phyloP scores from a whole-genome alignment of 2,113 vertebrate species.

The Lutjanus erythropterus region DNA sequence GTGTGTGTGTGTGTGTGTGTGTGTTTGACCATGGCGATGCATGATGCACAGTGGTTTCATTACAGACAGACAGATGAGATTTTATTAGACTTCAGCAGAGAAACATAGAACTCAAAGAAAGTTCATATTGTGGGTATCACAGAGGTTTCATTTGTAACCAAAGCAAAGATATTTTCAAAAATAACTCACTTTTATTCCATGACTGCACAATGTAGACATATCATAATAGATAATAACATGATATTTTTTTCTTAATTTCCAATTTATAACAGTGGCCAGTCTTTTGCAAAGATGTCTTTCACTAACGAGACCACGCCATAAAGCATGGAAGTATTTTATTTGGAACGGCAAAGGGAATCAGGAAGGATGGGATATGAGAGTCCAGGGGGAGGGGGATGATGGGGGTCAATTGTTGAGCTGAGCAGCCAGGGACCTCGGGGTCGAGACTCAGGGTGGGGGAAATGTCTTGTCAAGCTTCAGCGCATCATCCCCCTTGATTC shows the following conservation, averaged over 20 bases:
- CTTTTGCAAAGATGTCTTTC: no score
- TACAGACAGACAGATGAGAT: constrained; percentile 28
- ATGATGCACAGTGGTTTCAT: constrained; percentile 24
- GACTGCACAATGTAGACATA: no score
- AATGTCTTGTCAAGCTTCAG: no score
- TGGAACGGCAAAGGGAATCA: no score
- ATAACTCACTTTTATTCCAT: background rate
- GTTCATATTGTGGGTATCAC: background rate
- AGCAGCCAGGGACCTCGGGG: no score
- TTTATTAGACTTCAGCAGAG: constrained; percentile 9
- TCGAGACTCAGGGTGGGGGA: no score
- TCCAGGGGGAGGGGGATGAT: no score
- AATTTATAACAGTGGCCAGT: background rate
- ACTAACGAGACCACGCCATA: no score
- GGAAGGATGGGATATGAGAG: no score
- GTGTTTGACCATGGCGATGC: background rate
- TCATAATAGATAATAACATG: background rate
- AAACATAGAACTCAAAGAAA: constrained; percentile 10
- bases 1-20: constrained; percentile 20
- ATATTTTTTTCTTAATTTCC: background rate
- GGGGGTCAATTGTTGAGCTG: no score
- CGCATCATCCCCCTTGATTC: no score
- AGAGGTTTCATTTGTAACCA: background rate
- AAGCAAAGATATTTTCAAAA: background rate
- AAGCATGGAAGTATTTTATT: no score